Conservation (phyloP, 2,113 vertebrate genomes). For the Notiomystis cincta region DNA sequence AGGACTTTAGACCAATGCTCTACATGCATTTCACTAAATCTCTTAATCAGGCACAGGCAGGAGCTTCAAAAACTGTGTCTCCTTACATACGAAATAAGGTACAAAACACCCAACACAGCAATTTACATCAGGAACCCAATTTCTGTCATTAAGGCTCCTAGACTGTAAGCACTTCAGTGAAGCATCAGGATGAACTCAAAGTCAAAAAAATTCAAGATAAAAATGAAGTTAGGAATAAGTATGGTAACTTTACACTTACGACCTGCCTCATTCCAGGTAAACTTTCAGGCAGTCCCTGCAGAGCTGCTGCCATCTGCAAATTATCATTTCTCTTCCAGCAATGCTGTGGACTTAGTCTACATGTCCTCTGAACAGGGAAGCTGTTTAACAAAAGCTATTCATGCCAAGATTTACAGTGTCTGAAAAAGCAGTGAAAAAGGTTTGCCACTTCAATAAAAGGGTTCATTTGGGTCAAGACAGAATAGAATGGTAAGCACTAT, state of each 20-base stretch:
- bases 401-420: neutral
- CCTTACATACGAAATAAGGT: neutral
- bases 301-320: neutral
- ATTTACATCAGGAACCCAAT: neutral
- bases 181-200: neutral
- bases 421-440: neutral
- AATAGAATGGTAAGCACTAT: neutral
- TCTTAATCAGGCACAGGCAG: neutral
- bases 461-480: neutral
- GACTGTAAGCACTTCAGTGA: neutral
- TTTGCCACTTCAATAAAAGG: neutral
- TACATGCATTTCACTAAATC: neutral
- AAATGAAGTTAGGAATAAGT: neutral
- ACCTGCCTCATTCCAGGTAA: neutral
- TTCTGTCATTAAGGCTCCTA: neutral
- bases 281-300: neutral
- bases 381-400: neutral
- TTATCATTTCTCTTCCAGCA: neutral
- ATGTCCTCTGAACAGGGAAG: neutral
- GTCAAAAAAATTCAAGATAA: neutral
- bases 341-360: neutral
- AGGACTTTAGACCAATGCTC: neutral
- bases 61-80: neutral
- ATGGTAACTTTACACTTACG: neutral
- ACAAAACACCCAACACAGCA: neutral